Percentiles rank a stretch among this genome's conserved stretches.
Evolutionary conservation across 2,113 vertebrate genomes (phyloP).

Genomic region (Hystrix brachyura): DNA sequence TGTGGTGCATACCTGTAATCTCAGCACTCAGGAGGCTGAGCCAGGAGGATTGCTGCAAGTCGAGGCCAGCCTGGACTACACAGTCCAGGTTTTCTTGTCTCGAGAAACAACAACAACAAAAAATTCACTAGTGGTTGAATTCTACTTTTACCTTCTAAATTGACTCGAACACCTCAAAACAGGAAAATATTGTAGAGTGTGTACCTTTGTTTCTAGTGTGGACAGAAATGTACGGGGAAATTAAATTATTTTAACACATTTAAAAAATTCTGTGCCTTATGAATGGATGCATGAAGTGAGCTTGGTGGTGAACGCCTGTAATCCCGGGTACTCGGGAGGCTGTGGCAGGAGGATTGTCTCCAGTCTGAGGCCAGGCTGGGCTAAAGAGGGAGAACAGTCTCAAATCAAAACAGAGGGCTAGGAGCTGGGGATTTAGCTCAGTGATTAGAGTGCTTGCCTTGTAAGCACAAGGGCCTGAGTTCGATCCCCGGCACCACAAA

Average conservation of each 20-base stretch:
- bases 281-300: background rate
- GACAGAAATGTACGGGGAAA: conserved; percentile 74
- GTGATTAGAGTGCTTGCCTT: background rate
- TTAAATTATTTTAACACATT: conserved; percentile 88
- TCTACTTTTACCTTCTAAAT: conserved; percentile 54
- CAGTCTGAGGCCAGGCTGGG: background rate
- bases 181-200: conserved; percentile 74
- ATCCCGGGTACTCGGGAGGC: background rate
- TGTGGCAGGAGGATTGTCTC: background rate
- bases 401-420: background rate
- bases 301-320: background rate
- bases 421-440: background rate
- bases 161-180: conserved; percentile 23
- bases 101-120: background rate
- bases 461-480: background rate
- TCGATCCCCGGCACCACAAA: background rate
- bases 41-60: background rate
- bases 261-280: background rate
- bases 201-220: conserved; percentile 26
- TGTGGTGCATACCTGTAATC: background rate
- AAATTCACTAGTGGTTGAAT: conserved; percentile 56
- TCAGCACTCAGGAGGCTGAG: background rate
- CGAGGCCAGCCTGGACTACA: background rate
- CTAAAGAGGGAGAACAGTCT: background rate
- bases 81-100: background rate